A percentile compares a stretch with the other conserved stretches of the same genome.
Conservation (phyloP, 2,113 vertebrate species). For the Protomyctophum bolini region DNA sequence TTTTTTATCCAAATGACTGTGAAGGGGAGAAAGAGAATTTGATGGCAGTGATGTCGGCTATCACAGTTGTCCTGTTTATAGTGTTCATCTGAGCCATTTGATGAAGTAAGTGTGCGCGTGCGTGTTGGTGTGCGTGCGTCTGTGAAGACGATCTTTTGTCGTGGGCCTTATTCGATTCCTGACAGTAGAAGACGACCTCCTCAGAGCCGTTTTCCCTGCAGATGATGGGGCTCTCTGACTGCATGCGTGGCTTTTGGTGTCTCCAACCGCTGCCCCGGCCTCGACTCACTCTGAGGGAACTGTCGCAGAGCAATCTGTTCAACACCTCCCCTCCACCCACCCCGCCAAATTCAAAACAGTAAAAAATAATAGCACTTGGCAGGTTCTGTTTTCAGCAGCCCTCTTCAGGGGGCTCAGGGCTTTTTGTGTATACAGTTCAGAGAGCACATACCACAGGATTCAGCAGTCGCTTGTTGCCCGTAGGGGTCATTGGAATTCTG, state of each 20-base stretch:
- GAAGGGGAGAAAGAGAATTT: conserved; percentile 3
- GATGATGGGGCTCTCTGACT: too few relatives aligned
- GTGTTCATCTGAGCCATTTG: neutral
- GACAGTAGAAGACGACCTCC: conserved; percentile 12
- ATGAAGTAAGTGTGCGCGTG: neutral
- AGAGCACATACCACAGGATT: conserved; percentile 93
- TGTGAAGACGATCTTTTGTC: neutral
- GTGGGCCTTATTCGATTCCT: neutral
- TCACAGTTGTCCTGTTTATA: neutral
- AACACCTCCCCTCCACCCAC: too few relatives aligned
- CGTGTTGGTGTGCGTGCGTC: neutral
- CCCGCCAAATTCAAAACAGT: conserved; percentile 83
- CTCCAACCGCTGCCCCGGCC: neutral
- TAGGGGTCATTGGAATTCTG: conserved; percentile 90
- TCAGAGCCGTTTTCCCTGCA: conserved; percentile 12
- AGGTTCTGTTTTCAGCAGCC: conserved; percentile 94
- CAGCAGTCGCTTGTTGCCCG: conserved; percentile 88
- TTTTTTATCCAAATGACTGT: neutral
- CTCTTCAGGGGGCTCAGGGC: conserved; percentile 82
- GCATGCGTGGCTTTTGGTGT: neutral
- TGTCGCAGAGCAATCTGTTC: conserved; percentile 65
- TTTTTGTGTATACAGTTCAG: conserved; percentile 90
- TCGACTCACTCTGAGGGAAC: conserved; percentile 30
- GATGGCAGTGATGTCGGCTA: neutral
- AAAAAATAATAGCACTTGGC: conserved; percentile 91